Base-by-base conservation (phyloP, 2,888 invertebrate species). In the Trisateles emortualis region DNA sequence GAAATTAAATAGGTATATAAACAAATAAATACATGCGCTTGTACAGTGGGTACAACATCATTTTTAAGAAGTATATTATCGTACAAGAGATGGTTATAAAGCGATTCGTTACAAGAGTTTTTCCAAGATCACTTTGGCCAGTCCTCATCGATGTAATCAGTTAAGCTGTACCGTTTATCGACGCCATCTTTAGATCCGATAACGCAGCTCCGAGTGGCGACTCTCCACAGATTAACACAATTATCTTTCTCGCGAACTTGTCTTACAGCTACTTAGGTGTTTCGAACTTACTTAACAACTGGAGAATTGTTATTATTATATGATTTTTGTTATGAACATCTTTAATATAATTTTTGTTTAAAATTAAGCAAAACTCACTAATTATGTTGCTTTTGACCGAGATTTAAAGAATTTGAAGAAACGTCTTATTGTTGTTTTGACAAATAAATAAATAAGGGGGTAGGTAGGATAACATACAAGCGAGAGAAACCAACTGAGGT, bases 241-340 rank as follows among this genome's bases (percentile, higher is more conserved):
- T 87, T 87, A 87, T 87, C 86, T 81, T 64, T 59, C 71, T 79
- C 75, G 69, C 72, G 68, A 84, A 84, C 80, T 86, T 83, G 79
- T 77, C 78, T 71, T 75, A 78, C 74, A 72, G 78, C 79, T 83
- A 80, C 81, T 85, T 80, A 76, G 76, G 64, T 73, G 72, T 64
- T 75, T 68, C 72, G 64, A 78, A 82, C 76, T 81, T 72, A 76
- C 70, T 80, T 74, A 66, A 66, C 62, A 69, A 74, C 58, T 47
- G 56, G 57, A 62, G 56, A 60, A 52, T 49, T 47, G 58, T 58
- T 68, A 64, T 16, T 14, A 63, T 57, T 55, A 55, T 50, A 45
- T 43, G 39, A 63, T 60, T 70, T 64, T 68, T 57, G 64, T 64
- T 22, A 22, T 5, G 5, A 22, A 14, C 14, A 35, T 19, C 35